Evolutionary conservation across 2,888 invertebrate genomes (phyloP).

Genomic region (Choristoneura rosaceana): DNA sequence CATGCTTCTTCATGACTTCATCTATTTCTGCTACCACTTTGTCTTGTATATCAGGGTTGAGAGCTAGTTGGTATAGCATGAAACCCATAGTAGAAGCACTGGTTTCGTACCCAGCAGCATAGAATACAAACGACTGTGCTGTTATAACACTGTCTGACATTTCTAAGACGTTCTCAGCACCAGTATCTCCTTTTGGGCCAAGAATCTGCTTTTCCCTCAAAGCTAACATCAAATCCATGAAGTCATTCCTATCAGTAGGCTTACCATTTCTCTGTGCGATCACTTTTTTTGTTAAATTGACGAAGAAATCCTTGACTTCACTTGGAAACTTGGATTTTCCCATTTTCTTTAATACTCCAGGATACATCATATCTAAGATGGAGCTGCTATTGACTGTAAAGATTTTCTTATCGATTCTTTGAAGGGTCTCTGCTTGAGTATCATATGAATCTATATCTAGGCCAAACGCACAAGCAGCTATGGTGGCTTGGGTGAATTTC

Average conservation of each 20-base stretch:
- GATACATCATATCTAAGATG: slow-evolving; percentile 34
- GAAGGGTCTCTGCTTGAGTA: slow-evolving; percentile 16
- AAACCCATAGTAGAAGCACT: slow-evolving; percentile 40
- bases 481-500: slow-evolving; percentile 40
- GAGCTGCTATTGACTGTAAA: slow-evolving; percentile 22
- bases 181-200: slow-evolving; percentile 1
- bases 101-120: slow-evolving; percentile 40
- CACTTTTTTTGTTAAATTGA: slow-evolving; percentile 22
- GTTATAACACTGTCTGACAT: slow-evolving; percentile 35
- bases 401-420: slow-evolving; percentile 34
- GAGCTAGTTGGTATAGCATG: slow-evolving; percentile 37
- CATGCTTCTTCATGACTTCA: slow-evolving; percentile 19
- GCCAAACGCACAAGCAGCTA: slow-evolving; percentile 47
- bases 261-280: slow-evolving; percentile 24
- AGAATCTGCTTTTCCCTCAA: slow-evolving; percentile 19
- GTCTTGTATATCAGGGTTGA: slow-evolving; percentile 38
- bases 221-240: slow-evolving; percentile 38
- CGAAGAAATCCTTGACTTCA: slow-evolving; percentile 30
- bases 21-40: slow-evolving; percentile 36
- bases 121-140: slow-evolving; percentile 41
- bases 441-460: slow-evolving; percentile 31
- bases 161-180: not conserved
- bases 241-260: slow-evolving; percentile 36
- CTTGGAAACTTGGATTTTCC: slow-evolving; percentile 16
- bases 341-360: slow-evolving; percentile 33